These are phyloP conservation scores for mouse (Mus musculus) DNA, from an alignment of 2,113 vertebrate species.

Conservation along the genomic window GRCm39 chr16:96435501-96436000, in stretches of 20 bases:
- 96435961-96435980: not conserved
- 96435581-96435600: not conserved
- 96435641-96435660: not conserved
- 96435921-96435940: not conserved
- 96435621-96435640: too few species aligned
- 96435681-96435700: not conserved
- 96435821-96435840: not conserved
- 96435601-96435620: not conserved
- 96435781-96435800: not conserved
- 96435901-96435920: not conserved
- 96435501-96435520: not conserved
- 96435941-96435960: not conserved
- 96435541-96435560: not conserved
- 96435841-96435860: too few species aligned
- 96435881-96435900: not conserved
- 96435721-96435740: not conserved
- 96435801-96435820: not conserved
- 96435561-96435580: not conserved
- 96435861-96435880: rapidly evolving
- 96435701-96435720: not conserved
- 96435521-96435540: not conserved
- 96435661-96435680: not conserved
- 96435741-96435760: not conserved
- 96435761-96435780: not conserved
- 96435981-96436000: not conserved